Evolutionary conservation across 2,113 vertebrate genomes (phyloP), one percentile per base, ranked within the genome.

Genomic region (Pelmatolapia mariae): DNA sequence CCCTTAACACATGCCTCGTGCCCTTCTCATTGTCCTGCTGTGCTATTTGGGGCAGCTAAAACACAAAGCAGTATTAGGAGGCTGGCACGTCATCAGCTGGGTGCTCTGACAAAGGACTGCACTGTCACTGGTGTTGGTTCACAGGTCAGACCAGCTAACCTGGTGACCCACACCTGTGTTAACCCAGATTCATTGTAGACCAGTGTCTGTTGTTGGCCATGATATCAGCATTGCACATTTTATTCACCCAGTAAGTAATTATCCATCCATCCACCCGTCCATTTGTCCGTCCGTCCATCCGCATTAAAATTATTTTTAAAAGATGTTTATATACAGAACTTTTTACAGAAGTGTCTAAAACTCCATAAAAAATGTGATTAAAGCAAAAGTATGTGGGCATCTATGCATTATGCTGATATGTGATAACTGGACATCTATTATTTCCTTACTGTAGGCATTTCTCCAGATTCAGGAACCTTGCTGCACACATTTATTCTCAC

Each of bases 11-110:
- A 50, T 50, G 82, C 82, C 85, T 19, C 61, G 11, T 3, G 12
- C 15, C 33, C 43, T 5, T 73, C 16, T n/a, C 85, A 50, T 83
- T 93, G 66, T 93, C 86, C 82, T 84, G 24, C 90, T 54, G 83
- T 63, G 89, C 87, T 83, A 92, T 91, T 80, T 47, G 22, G 36
- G 26, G 87, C 87, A 88, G 81, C 88, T 66, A 3, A 81, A 81
- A 71, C 31, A 2, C 36, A 73, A 40, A 81, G 78, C 85, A 68
- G 54, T 33, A 63, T 45, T 26, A 54, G 45, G n/a, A 56, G 81
- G 47, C 66, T 19, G 83, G 50, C 22, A 19, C 1, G 9, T 5
- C 29, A 18, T 63, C n/a, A 26, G 71, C 15, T 18, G 19, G 1
- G 29, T 1, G 85, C 82, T 29, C 45, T 11, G 45, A 84, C 85